A percentile compares a stretch with the other conserved stretches of the same genome.
Evolutionary conservation across 2,113 vertebrate species (phyloP).

Genomic region (Clupea harengus): DNA sequence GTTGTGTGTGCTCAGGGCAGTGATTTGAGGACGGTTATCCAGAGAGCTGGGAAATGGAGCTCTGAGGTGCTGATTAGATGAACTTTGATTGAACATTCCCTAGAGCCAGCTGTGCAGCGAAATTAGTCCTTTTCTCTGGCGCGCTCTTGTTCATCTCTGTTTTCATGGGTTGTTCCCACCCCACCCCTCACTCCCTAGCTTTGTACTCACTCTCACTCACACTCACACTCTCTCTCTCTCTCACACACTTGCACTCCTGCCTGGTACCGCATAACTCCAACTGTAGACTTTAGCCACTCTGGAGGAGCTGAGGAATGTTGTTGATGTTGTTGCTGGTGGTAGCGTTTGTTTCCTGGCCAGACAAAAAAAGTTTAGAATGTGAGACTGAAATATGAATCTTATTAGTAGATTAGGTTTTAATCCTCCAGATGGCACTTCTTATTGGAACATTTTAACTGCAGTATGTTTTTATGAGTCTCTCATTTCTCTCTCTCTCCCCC

Average conservation of each 20-base stretch:
- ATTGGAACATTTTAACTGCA: neutral
- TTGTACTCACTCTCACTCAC: neutral
- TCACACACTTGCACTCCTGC: neutral
- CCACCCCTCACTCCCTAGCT: neutral
- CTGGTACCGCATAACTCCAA: slow-evolving; percentile 5
- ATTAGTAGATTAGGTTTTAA: neutral
- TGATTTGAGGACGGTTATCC: neutral
- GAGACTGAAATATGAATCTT: neutral
- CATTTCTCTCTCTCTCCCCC: neutral
- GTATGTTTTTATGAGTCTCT: neutral
- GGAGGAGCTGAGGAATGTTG: neutral
- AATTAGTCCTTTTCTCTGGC: too few relatives aligned
- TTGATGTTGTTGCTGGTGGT: neutral
- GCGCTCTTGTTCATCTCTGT: too few relatives aligned
- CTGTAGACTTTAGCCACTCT: slow-evolving; percentile 17
- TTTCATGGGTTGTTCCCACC: neutral
- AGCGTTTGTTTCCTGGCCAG: neutral
- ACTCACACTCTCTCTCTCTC: neutral
- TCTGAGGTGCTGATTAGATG: neutral
- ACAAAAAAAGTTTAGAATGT: neutral
- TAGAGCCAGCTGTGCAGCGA: neutral
- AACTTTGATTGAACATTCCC: neutral
- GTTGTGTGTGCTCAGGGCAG: neutral
- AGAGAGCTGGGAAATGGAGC: neutral
- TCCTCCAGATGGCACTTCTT: neutral